These are phyloP conservation scores for Rachycentron canadum DNA, from an alignment of 2,797 vertebrate species.

Conservation along the genomic window DNA sequence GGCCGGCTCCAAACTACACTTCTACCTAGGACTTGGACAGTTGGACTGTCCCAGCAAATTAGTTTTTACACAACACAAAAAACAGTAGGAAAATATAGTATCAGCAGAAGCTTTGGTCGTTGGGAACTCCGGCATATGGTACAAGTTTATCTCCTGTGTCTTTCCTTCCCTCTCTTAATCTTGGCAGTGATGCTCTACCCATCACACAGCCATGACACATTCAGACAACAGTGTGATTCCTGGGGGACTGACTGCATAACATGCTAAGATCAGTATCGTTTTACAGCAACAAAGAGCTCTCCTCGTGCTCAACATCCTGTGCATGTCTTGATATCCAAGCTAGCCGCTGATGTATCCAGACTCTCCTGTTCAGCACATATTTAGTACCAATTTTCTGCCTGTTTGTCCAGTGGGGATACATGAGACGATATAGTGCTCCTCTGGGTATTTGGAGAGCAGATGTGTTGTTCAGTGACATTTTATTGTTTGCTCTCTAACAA, in stretches of 20 bases:
- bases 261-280: constrained; percentile 44
- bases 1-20: constrained; percentile 31
- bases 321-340: constrained; percentile 23
- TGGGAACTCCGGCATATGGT: neutral
- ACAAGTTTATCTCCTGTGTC: neutral
- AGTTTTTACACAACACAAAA: neutral
- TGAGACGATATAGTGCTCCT: constrained; percentile 11
- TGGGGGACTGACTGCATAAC: constrained; percentile 45
- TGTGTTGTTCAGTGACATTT: constrained; percentile 5
- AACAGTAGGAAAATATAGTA: neutral
- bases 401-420: constrained; percentile 10
- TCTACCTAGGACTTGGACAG: too few species aligned
- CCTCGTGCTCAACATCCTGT: constrained; percentile 62
- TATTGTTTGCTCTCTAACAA: neutral
- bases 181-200: neutral
- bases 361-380: constrained; percentile 31
- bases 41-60: neutral
- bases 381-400: constrained; percentile 5
- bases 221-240: constrained; percentile 33
- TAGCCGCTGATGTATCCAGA: constrained; percentile 35
- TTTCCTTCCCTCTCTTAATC: constrained; percentile 1
- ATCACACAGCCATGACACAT: neutral
- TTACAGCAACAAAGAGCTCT: constrained; percentile 63
- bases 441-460: constrained; percentile 18
- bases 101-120: neutral